Base-by-base conservation (phyloP, 1,140 invertebrate species). In the Polypedilum vanderplanki region DNA sequence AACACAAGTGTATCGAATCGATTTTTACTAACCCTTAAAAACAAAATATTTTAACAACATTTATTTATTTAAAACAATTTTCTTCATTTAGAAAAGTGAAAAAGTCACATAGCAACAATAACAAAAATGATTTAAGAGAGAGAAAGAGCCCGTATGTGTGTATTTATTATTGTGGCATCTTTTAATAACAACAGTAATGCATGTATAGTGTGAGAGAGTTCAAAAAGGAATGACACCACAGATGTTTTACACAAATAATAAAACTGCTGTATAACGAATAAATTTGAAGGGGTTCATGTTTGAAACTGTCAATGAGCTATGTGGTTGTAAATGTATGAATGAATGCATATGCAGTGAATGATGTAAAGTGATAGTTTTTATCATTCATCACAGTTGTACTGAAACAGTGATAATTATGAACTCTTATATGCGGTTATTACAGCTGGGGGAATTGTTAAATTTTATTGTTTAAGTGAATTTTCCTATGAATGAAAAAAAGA, bases 331-430 rank as follows among this genome's bases (percentile, higher is more conserved):
- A 5, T 33, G 5, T 33, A 33, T 33, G 5, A 33, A 33, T 33
- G 24, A 33, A 33, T 33, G 46, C 46, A 57, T 57, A 12, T 15
- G 10, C 46, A 57, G 46, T 57, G 41, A 33, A 33, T 46, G 46
- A 57, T 57, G 46, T 57, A 57, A 57, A 57, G 46, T 57, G 46
- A 57, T 57, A 57, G 46, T 57, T 57, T 57, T 57, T 57, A 57
- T 15, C n/a, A 57, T 57, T 57, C 46, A 57, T 57, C 46, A 57
- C n/a, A n/a, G 46, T 15, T 57, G 10, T 57, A n/a, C 46, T 57
- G 46, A 12, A 33, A 15, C 46, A 12, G 46, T 15, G 46, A 57
- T 57, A 57, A 57, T 57, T 57, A 57, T 57, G 12, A 57, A 57
- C 46, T 57, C 24, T 33, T n/a, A n/a, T n/a, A 8, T 46, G 41